Evolutionary conservation across 2,888 invertebrate genomes (phyloP).

Genomic region (Ophion slaviceki): DNA sequence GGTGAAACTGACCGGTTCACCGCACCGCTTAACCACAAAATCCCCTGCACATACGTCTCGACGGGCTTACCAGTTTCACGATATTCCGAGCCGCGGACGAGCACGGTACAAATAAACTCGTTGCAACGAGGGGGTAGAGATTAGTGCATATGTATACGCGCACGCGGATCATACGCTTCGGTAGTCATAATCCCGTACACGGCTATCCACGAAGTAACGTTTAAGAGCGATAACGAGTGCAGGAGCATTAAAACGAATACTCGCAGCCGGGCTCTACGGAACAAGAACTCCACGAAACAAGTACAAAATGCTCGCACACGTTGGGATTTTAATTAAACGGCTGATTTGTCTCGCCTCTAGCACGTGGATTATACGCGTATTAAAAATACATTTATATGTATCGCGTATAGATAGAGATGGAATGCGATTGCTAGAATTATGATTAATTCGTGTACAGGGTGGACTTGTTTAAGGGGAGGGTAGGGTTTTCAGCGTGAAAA

Average conservation of each 20-base stretch:
- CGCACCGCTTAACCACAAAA: not conserved
- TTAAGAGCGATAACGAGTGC: constrained; percentile 50
- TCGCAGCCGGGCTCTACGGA: not conserved
- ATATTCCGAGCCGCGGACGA: not conserved
- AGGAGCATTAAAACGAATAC: constrained; percentile 18
- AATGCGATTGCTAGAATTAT: constrained; percentile 3
- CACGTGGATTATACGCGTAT: constrained; percentile 4
- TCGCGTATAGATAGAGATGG: no score
- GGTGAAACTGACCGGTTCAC: constrained; percentile 43
- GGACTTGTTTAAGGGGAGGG: not conserved
- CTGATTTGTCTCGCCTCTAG: constrained; percentile 50
- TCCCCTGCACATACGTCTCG: not conserved
- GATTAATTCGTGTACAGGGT: not conserved
- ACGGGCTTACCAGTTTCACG: constrained; percentile 17
- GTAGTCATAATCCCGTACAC: constrained; percentile 32
- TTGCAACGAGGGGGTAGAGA: constrained; percentile 9
- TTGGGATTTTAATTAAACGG: constrained; percentile 55
- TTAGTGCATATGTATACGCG: constrained; percentile 3
- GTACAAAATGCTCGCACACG: not conserved
- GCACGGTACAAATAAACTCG: constrained; percentile 11
- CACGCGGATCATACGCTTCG: constrained; percentile 32
- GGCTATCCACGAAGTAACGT: constrained; percentile 48
- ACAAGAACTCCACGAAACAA: not conserved
- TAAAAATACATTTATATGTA: no score
- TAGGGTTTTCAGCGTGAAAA: no score